Base-by-base conservation (phyloP, 2,113 vertebrate genomes). In the Upupa epops region DNA sequence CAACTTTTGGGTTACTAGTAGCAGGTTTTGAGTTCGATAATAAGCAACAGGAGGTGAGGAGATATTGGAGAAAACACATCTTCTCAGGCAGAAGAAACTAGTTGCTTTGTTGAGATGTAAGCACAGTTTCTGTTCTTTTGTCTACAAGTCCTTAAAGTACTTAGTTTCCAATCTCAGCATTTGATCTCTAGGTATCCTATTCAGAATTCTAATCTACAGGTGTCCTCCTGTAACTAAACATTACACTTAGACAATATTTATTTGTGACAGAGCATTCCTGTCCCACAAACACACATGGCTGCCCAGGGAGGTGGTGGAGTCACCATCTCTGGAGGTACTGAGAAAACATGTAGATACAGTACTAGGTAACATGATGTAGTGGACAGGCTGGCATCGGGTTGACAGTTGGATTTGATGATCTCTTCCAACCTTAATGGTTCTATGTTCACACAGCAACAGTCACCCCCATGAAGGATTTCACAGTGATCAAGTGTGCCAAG, bases 391-490 rank as follows among this genome's bases (percentile, higher is more conserved):
- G n/a, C n/a, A n/a, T n/a, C n/a, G n/a, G n/a, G n/a, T n/a, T n/a
- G n/a, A n/a, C n/a, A n/a, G n/a, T n/a, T n/a, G n/a, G n/a, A n/a
- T n/a, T n/a, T n/a, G n/a, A n/a, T n/a, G n/a, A n/a, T n/a, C n/a
- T n/a, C n/a, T n/a, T n/a, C n/a, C n/a, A n/a, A n/a, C n/a, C n/a
- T n/a, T n/a, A n/a, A n/a, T n/a, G n/a, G n/a, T n/a, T n/a, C n/a
- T n/a, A 1, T 5, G 58, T 82, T 94, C 86, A 86, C 66, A 88
- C 84, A 46, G 76, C 66, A 95, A 95, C 72, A 78, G 70, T 55
- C 32, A 75, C 46, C 17, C 76, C 10, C 34, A 89, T 46, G 42
- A 92, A 84, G n/a, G 63, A 84, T 79, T 87, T 90, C 56, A 83
- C 83, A 87, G 81, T 0, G 0, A 84, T 72, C 46, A 61, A 89